Conservation (phyloP, 1,140 invertebrate genomes). For the Nephila pilipes region DNA sequence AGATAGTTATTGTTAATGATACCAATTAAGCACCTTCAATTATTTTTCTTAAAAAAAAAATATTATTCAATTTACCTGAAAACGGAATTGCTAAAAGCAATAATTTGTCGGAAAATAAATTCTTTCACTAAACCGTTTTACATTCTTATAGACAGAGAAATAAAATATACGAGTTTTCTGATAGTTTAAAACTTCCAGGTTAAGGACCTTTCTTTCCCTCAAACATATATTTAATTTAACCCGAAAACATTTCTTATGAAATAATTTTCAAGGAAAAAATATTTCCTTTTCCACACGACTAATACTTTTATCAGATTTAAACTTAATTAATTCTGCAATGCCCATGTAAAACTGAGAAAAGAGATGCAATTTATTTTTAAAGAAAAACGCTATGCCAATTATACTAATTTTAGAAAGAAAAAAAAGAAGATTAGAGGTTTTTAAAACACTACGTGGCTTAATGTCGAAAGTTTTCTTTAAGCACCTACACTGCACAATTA, state of each 20-base stretch:
- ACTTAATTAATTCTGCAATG: slow-evolving; percentile 1
- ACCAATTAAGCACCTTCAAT: too few relatives aligned
- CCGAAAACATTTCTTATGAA: not conserved
- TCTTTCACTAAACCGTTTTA: too few relatives aligned
- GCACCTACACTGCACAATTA: not conserved
- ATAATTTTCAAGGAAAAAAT: not conserved
- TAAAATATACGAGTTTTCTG: too few relatives aligned
- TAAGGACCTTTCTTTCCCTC: not conserved
- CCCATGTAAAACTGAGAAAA: not conserved
- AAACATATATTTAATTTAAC: not conserved
- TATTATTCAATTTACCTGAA: too few relatives aligned
- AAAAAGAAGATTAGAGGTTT: not conserved
- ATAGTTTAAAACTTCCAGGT: not conserved
- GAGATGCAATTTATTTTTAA: not conserved
- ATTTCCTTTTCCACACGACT: not conserved
- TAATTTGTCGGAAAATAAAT: too few relatives aligned
- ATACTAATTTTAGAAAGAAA: not conserved
- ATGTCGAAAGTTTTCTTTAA: slow-evolving; percentile 24
- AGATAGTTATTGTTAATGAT: too few relatives aligned
- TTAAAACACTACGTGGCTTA: not conserved
- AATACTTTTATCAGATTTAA: slow-evolving; percentile 23
- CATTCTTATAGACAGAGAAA: too few relatives aligned
- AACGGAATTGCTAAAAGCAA: too few relatives aligned
- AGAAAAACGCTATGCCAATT: not conserved
- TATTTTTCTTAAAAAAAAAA: too few relatives aligned